Conservation (phyloP, 2,888 invertebrate species). For the Ichneumon xanthorius region DNA sequence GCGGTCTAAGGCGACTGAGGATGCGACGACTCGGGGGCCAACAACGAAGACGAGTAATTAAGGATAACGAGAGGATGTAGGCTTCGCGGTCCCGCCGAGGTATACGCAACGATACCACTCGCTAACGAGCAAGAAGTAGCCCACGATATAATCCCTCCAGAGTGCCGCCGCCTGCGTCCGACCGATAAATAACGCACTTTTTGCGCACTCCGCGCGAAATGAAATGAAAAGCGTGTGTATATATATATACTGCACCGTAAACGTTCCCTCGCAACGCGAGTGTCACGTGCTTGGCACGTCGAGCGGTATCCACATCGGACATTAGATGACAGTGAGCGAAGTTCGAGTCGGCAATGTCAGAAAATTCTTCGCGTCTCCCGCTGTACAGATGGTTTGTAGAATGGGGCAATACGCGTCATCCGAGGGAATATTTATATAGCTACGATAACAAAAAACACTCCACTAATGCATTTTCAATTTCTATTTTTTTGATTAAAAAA, state of each 20-base stretch:
- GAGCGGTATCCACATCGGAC: background rate
- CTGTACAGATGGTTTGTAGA: background rate
- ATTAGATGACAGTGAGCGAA: slow-evolving; percentile 4
- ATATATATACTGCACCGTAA: background rate
- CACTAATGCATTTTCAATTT: too few species aligned
- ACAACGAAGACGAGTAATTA: slow-evolving; percentile 38
- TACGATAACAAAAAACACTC: too few species aligned
- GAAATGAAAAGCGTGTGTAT: background rate
- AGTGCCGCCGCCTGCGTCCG: slow-evolving; percentile 18
- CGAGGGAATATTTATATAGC: background rate
- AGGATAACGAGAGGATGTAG: slow-evolving; percentile 26
- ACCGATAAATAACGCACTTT: slow-evolving; percentile 48
- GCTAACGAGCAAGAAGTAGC: slow-evolving; percentile 61
- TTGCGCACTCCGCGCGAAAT: slow-evolving; percentile 29
- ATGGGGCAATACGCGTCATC: background rate
- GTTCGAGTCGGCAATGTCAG: background rate
- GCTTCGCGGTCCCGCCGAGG: slow-evolving; percentile 25
- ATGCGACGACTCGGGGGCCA: background rate
- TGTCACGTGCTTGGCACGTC: slow-evolving; percentile 18
- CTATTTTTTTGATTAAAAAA: too few species aligned
- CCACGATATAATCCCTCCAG: slow-evolving; percentile 30
- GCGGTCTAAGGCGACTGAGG: background rate
- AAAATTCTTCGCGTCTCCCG: background rate
- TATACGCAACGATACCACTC: slow-evolving; percentile 47
- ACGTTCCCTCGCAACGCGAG: slow-evolving; percentile 15